Conservation (phyloP, 1,140 invertebrate species). For the Lanistes nyassanus region DNA sequence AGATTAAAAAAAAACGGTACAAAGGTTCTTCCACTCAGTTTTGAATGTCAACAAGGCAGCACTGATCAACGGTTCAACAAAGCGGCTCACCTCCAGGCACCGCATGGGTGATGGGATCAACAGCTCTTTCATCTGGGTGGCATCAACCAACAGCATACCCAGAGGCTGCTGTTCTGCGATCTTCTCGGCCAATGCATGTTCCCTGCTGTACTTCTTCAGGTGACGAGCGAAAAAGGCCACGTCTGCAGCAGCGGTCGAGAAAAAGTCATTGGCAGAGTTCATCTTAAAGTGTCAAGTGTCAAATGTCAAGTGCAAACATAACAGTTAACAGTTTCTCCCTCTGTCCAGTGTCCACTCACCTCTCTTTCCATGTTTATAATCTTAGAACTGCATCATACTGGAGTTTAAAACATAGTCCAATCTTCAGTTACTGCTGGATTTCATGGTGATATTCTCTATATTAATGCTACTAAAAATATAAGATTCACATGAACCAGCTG, state of each 20-base stretch:
- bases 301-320: no score
- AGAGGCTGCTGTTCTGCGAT: conserved; percentile 73
- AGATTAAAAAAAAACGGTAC: no score
- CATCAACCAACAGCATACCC: conserved; percentile 78
- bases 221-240: conserved; percentile 63
- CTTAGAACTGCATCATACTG: no score
- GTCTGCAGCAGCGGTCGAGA: conserved; percentile 56
- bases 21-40: no score
- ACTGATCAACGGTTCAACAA: no score
- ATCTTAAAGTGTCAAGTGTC: neutral
- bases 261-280: neutral
- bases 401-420: no score
- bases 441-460: no score
- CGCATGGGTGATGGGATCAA: conserved; percentile 76
- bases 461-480: no score
- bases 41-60: no score
- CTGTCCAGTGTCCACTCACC: neutral
- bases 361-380: neutral
- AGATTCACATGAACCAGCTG: no score
- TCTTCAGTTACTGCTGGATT: no score
- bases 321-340: neutral
- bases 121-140: conserved; percentile 77
- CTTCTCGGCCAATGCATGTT: conserved; percentile 67
- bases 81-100: conserved; percentile 72
- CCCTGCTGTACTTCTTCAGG: conserved; percentile 61